A percentile compares a stretch with the other conserved stretches of the same genome.
Conservation (phyloP, 2,888 invertebrate species). For the Cacoxenus indagator region DNA sequence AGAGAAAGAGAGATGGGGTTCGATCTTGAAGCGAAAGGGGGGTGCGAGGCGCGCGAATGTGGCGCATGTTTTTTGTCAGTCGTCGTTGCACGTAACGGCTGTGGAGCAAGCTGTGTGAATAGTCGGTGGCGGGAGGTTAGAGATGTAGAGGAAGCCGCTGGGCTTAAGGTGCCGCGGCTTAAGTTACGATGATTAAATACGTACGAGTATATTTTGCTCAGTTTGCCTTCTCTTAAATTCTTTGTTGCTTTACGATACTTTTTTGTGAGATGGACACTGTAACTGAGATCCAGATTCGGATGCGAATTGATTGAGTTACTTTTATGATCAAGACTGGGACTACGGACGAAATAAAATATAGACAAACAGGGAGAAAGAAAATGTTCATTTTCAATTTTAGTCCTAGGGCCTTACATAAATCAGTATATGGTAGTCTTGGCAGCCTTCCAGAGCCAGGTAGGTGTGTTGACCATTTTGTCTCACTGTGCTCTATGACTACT, state of each 20-base stretch:
- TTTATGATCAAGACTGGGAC: too few relatives aligned
- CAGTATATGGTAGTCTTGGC: too few relatives aligned
- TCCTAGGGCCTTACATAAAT: too few relatives aligned
- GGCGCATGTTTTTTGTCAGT: conserved; percentile 14
- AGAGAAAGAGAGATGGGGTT: conserved; percentile 46
- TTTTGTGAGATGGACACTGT: too few relatives aligned
- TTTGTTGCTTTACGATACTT: background rate
- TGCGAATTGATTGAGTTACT: too few relatives aligned
- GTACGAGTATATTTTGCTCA: conserved; percentile 59
- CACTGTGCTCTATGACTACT: conserved; percentile 54
- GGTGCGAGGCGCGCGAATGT: background rate
- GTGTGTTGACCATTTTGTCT: conserved; percentile 34
- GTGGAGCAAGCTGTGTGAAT: background rate
- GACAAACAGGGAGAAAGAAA: too few relatives aligned
- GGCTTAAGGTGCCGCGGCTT: conserved; percentile 42
- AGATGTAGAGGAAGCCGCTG: background rate
- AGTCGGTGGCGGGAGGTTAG: too few relatives aligned
- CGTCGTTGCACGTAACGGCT: background rate
- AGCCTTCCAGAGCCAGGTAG: too few relatives aligned
- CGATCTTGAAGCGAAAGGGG: too few relatives aligned
- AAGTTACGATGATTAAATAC: conserved; percentile 64
- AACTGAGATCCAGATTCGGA: too few relatives aligned
- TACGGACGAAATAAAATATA: too few relatives aligned
- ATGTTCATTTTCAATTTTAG: too few relatives aligned
- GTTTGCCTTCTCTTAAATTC: conserved; percentile 30